Evolutionary conservation across 30 jellyfish, hydroid and myxozoan species (phyloP).

Genomic region (Pseudorhiza aurosa): DNA sequence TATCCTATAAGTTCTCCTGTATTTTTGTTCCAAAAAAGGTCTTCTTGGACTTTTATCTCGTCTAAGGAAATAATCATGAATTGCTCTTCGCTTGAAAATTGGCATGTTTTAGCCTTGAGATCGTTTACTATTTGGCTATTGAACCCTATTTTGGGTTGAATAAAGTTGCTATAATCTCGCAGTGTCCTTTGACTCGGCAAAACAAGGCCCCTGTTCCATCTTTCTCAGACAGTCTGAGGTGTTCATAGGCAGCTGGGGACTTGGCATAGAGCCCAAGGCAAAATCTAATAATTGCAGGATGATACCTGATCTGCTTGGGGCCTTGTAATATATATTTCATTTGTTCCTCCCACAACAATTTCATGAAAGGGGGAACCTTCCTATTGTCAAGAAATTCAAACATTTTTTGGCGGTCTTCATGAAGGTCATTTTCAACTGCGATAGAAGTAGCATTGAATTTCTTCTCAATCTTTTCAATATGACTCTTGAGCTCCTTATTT

Average conservation of each 20-base stretch:
- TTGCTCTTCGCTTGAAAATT: not conserved
- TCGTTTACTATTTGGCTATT: constrained; percentile 49
- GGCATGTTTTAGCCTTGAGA: not conserved
- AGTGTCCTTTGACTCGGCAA: constrained; percentile 77
- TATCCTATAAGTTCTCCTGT: constrained; percentile 47
- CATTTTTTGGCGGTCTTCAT: constrained; percentile 25
- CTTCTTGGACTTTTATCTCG: constrained; percentile 44
- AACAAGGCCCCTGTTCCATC: constrained; percentile 68
- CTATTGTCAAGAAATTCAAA: constrained; percentile 8
- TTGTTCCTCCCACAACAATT: constrained; percentile 86
- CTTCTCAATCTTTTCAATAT: constrained; percentile 23
- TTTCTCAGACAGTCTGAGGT: too few species aligned
- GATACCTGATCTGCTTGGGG: constrained; percentile 64
- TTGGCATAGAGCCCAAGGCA: constrained; percentile 55
- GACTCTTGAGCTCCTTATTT: constrained; percentile 31
- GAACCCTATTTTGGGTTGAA: constrained; percentile 66
- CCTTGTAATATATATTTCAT: constrained; percentile 45
- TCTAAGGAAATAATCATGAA: constrained; percentile 16
- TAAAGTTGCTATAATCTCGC: constrained; percentile 57
- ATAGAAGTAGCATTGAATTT: constrained; percentile 21
- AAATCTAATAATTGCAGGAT: constrained; percentile 72
- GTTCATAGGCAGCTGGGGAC: too few species aligned
- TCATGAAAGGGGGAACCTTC: constrained; percentile 72
- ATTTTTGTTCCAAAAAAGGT: constrained; percentile 41
- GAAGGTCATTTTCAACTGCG: constrained; percentile 11